Evolutionary conservation across 2,113 vertebrate species (phyloP).

Genomic region (Enhydra lutris): DNA sequence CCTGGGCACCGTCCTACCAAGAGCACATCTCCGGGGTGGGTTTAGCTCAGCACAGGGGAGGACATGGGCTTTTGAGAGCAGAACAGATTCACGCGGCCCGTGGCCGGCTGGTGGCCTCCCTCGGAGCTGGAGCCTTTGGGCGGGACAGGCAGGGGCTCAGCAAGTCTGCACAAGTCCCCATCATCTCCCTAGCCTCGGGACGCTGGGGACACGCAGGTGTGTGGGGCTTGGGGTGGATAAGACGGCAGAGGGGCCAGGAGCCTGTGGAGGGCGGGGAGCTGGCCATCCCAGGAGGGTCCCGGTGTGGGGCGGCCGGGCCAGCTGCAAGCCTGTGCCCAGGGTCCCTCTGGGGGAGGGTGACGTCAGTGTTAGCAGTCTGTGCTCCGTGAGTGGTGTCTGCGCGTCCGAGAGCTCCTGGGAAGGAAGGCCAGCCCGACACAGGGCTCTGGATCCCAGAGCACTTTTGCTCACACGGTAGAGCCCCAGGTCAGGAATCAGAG

Average conservation of each 20-base stretch:
- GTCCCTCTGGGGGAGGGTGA: no score
- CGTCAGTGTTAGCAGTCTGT: rapidly evolving
- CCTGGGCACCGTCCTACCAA: rapidly evolving
- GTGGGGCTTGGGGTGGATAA: neutral
- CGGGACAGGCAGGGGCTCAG: rapidly evolving
- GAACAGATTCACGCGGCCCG: rapidly evolving
- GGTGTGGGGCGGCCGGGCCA: no score
- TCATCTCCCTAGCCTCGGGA: neutral
- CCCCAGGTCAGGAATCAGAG: rapidly evolving
- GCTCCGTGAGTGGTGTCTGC: neutral
- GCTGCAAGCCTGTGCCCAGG: neutral
- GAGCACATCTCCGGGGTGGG: rapidly evolving
- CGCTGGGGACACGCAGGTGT: neutral
- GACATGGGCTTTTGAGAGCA: rapidly evolving
- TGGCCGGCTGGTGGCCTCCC: rapidly evolving
- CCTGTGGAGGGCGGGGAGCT: rapidly evolving
- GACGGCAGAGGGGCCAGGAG: neutral
- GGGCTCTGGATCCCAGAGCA: neutral
- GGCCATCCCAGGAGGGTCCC: rapidly evolving
- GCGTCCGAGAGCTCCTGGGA: rapidly evolving
- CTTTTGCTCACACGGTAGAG: no score
- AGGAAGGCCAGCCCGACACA: neutral
- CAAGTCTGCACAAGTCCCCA: neutral
- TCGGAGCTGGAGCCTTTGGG: rapidly evolving
- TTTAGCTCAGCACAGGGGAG: neutral